Evolutionary conservation across 2,888 invertebrate genomes (phyloP), one percentile per base, ranked within the genome.

Genomic region (Acrobasis suavella): DNA sequence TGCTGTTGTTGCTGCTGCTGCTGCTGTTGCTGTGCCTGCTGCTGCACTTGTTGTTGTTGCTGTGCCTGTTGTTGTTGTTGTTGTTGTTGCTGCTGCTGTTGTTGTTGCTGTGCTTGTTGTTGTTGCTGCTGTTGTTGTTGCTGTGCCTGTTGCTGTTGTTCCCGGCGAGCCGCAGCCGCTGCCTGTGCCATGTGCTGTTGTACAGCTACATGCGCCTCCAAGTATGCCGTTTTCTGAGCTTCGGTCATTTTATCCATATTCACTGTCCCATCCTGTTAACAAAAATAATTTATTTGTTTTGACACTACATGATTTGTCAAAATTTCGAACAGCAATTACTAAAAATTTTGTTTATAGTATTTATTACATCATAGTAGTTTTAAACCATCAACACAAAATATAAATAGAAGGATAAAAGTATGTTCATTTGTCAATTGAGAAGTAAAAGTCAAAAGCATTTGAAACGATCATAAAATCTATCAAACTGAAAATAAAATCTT

Each of bases 121-220:
- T 87, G 87, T 0, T 91, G 85, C 22, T 85, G 84, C 0, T 85
- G 86, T 8, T 87, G 87, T 0, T 87, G 86, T 1, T 87, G 85
- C 10, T 88, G 89, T 12, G 89, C 88, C n/a, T 89, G 88, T 37
- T 87, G 90, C 66, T 90, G 91, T 71, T 91, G 89, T 72, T 92
- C 92, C 68, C 92, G 86, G 64, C 93, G 81, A 38, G 93, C 89
- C 73, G 93, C 86, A 72, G 92, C 94, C 51, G 95, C 95, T 66
- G 95, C 95, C 77, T 95, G 95, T 50, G 95, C 95, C 95, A 96
- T 96, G 81, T 96, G 96, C 80, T 95, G 96, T 83, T 96, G 96
- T 62, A 96, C 95, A 65, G 95, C 95, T 81, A 95, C 95, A 82
- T 95, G 95, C 65, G 96, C 95, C 85, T 96, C 96, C 70, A 95